Conservation (phyloP, 2,888 invertebrate genomes). For the Sialis lutaria region DNA sequence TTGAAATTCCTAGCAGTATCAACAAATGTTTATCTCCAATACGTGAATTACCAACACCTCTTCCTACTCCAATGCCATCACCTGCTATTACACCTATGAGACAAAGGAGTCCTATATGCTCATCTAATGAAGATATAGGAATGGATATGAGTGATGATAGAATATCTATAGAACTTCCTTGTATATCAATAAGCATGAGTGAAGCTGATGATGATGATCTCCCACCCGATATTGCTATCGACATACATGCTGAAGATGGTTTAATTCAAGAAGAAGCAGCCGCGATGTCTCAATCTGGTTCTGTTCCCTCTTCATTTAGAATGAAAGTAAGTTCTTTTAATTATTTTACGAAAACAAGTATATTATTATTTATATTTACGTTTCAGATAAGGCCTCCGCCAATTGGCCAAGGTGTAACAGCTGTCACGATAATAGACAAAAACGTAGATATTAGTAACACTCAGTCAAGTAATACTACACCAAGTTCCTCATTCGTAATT, state of each 20-base stretch:
- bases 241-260: conserved; percentile 25
- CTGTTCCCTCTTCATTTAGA: conserved; percentile 3
- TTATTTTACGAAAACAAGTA: not conserved
- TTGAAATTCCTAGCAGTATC: conserved; percentile 57
- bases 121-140: conserved; percentile 28
- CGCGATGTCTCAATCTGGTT: conserved; percentile 20
- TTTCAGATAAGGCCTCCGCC: conserved; percentile 37
- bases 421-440: conserved; percentile 26
- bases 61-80: conserved; percentile 53
- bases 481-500: conserved; percentile 35
- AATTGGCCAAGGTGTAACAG: conserved; percentile 22
- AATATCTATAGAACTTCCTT: conserved; percentile 27
- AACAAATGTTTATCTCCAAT: conserved; percentile 68
- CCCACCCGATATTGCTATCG: conserved; percentile 22
- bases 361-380: conserved; percentile 4
- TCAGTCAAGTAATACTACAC: conserved; percentile 17
- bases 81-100: conserved; percentile 41
- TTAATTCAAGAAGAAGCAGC: conserved; percentile 25
- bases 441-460: conserved; percentile 29
- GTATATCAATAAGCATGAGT: conserved; percentile 22
- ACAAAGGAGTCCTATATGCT: conserved; percentile 23
- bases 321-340: conserved; percentile 4
- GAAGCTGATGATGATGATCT: conserved; percentile 21
- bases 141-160: conserved; percentile 27
- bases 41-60: conserved; percentile 56